phyloP scores from a whole-genome alignment of 2,113 vertebrate species.

The Fregata magnificens region DNA sequence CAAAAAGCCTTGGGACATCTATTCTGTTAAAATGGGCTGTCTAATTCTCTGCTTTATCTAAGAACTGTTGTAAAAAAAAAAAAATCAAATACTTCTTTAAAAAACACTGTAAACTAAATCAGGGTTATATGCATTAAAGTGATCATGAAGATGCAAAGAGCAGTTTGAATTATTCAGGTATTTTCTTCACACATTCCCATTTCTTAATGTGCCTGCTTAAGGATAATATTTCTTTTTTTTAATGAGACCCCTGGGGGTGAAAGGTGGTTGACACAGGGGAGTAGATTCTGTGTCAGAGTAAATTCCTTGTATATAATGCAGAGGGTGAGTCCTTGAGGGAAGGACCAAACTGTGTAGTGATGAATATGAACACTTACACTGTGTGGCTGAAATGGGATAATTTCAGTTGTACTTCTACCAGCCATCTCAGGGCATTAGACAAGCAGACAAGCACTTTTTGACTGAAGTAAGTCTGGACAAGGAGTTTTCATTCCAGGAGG shows the following conservation, averaged over 20 bases:
- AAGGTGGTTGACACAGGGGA: neutral
- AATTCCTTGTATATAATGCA: neutral
- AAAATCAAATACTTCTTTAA: neutral
- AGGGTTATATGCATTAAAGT: neutral
- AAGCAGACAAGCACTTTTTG: neutral
- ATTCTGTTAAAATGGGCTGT: neutral
- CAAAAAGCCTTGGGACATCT: neutral
- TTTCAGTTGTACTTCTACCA: neutral
- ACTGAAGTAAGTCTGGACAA: neutral
- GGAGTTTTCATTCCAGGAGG: neutral
- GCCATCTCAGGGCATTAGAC: neutral
- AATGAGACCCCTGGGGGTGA: neutral
- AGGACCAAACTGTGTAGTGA: neutral
- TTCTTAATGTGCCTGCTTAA: neutral
- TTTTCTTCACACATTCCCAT: neutral
- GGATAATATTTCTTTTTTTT: neutral
- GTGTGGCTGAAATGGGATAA: neutral
- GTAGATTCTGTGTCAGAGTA: neutral
- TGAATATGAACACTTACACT: neutral
- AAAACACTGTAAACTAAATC: neutral
- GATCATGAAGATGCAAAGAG: neutral
- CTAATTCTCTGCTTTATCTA: neutral
- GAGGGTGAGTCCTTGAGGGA: neutral
- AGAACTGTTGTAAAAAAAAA: neutral
- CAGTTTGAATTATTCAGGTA: neutral